Evolutionary conservation across 2,888 invertebrate species (phyloP).

Genomic region (Tyria jacobaeae): DNA sequence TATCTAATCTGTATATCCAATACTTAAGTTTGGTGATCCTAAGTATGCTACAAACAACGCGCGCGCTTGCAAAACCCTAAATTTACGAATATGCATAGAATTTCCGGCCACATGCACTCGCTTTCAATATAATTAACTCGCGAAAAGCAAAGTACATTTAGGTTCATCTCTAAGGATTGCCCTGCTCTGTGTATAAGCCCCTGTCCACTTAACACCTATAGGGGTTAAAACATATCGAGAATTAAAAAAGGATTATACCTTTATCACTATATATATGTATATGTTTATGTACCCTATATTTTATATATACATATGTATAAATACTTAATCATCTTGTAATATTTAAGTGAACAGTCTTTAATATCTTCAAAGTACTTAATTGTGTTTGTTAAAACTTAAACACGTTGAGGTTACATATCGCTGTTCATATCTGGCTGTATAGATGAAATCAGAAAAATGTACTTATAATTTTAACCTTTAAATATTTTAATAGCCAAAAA

Average conservation of each 20-base stretch:
- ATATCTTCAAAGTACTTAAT: background rate
- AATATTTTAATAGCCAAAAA: too few species aligned
- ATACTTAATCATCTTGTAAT: background rate
- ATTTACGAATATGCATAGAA: background rate
- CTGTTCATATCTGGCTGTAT: background rate
- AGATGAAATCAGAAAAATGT: too few species aligned
- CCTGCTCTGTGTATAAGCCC: background rate
- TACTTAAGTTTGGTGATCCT: background rate
- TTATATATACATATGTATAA: background rate
- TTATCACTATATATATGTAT: background rate
- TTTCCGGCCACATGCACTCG: background rate
- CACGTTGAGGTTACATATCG: background rate
- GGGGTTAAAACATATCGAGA: background rate
- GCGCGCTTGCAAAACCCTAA: background rate
- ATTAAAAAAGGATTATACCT: constrained; percentile 2
- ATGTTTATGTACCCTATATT: background rate
- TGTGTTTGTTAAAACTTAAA: background rate
- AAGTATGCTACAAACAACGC: background rate
- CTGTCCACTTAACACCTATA: background rate
- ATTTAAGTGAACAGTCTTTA: background rate
- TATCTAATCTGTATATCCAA: background rate
- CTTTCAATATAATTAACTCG: background rate
- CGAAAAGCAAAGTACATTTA: background rate
- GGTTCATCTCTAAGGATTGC: background rate
- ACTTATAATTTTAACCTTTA: too few species aligned